A percentile compares a stretch with the other conserved stretches of the same genome.
phyloP scores from a whole-genome alignment of 2,888 invertebrate genomes.

The Caenorhabditis sp. region DNA sequence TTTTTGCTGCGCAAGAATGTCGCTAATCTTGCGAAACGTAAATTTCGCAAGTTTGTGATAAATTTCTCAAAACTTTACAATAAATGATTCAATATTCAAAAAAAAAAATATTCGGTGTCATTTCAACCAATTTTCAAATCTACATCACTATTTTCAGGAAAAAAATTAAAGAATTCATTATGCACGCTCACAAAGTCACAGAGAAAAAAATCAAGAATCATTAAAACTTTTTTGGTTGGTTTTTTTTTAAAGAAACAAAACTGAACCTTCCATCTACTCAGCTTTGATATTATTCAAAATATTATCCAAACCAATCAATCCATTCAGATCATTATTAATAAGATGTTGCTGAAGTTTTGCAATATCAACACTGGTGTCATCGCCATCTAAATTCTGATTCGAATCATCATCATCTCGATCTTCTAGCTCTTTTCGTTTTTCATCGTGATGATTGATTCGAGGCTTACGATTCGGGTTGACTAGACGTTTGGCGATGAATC shows the following conservation, averaged over 20 bases:
- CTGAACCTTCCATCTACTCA: neutral
- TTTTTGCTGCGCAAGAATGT: too few relatives aligned
- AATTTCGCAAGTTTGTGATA: too few relatives aligned
- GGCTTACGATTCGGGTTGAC: conserved; percentile 53
- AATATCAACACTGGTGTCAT: neutral
- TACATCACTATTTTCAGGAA: too few relatives aligned
- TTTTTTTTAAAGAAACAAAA: neutral
- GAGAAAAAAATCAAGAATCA: too few relatives aligned
- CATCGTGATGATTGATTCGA: conserved; percentile 42
- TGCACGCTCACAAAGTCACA: too few relatives aligned
- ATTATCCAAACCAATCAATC: neutral
- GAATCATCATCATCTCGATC: conserved; percentile 10
- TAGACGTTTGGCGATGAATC: conserved; percentile 52
- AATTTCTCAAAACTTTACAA: too few relatives aligned
- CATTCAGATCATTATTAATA: neutral
- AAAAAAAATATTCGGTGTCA: too few relatives aligned
- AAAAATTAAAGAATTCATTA: too few relatives aligned
- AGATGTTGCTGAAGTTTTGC: neutral
- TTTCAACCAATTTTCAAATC: too few relatives aligned
- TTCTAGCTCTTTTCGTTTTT: conserved; percentile 33
- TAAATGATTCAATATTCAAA: too few relatives aligned
- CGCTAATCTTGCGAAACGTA: too few relatives aligned
- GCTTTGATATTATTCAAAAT: neutral
- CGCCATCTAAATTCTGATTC: neutral
- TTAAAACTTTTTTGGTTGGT: too few relatives aligned